These are phyloP conservation scores for Panthera uncia DNA, from an alignment of 2,113 vertebrate species.

Conservation along the genomic window DNA sequence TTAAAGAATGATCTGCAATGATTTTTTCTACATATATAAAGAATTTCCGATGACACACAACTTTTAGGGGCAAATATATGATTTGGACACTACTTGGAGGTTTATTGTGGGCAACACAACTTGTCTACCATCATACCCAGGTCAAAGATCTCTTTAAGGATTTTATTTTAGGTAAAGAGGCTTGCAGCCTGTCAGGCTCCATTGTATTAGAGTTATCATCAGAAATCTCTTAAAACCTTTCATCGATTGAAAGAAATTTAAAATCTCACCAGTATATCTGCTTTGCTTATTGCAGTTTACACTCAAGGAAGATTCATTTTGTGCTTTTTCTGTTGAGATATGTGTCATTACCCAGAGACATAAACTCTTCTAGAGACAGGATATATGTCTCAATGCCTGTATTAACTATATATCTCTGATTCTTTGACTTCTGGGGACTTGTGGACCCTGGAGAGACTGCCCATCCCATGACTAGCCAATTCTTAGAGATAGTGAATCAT, in stretches of 20 bases:
- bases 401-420: neutral
- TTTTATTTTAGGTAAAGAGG: neutral
- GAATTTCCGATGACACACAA: neutral
- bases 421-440: too few species aligned
- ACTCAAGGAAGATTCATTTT: neutral
- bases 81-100: neutral
- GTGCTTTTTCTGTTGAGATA: neutral
- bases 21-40: neutral
- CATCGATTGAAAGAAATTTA: neutral
- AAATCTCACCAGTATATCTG: neutral
- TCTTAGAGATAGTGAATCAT: neutral
- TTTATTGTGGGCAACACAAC: neutral
- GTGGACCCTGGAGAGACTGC: neutral
- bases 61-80: neutral
- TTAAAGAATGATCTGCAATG: neutral
- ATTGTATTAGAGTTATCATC: neutral
- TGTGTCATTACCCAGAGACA: neutral
- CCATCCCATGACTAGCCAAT: rapidly evolving
- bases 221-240: neutral
- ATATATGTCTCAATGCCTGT: neutral
- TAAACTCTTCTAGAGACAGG: neutral
- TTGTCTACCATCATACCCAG: neutral
- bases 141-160: neutral
- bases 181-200: neutral
- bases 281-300: neutral